These are phyloP conservation scores for Contarinia nasturtii DNA, from an alignment of 1,140 invertebrate species.

Conservation along the genomic window DNA sequence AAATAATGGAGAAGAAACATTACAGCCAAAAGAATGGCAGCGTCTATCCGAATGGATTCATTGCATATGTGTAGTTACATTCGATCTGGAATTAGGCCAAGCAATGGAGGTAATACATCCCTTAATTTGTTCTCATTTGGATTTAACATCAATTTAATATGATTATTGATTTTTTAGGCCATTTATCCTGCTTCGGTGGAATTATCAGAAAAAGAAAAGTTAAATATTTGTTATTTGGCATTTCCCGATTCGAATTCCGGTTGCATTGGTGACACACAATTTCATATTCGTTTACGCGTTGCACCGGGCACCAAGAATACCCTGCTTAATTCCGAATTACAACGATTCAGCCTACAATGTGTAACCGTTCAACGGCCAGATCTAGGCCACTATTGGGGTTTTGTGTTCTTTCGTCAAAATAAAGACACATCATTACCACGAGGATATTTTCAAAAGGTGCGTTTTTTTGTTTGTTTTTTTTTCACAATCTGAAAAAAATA, in stretches of 20 bases:
- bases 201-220: slow-evolving; percentile 82
- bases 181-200: slow-evolving; percentile 70
- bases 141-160: slow-evolving; percentile 4
- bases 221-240: slow-evolving; percentile 93
- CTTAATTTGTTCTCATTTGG: slow-evolving; percentile 2
- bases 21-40: neutral
- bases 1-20: neutral
- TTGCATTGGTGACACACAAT: slow-evolving; percentile 95
- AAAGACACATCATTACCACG: slow-evolving; percentile 82
- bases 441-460: slow-evolving; percentile 96
- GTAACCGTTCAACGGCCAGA: slow-evolving; percentile 54
- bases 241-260: slow-evolving; percentile 98
- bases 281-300: slow-evolving; percentile 63
- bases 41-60: slow-evolving; percentile 84
- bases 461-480: neutral
- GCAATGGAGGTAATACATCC: slow-evolving; percentile 59
- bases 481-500: too few species aligned
- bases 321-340: slow-evolving; percentile 18
- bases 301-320: slow-evolving; percentile 5
- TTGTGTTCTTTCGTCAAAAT: slow-evolving; percentile 96
- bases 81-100: slow-evolving; percentile 95
- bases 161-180: slow-evolving; percentile 34
- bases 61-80: slow-evolving; percentile 93
- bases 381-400: slow-evolving; percentile 77
- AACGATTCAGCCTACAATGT: slow-evolving; percentile 52